Conservation (phyloP, 2,888 invertebrate species). For the Trachelus stipa region DNA sequence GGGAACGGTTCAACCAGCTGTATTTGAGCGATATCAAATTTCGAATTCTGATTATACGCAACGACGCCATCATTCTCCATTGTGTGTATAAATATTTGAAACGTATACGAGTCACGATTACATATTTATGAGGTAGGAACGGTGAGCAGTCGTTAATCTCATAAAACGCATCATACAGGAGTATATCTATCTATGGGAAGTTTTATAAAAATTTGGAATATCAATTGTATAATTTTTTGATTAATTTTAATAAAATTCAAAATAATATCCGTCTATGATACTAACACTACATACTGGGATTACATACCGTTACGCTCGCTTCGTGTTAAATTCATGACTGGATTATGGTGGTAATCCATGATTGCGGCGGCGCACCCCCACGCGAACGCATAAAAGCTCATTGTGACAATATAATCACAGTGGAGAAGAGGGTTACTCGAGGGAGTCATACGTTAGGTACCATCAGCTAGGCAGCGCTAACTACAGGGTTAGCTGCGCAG, state of each 20-base stretch:
- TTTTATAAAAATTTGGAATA: neutral
- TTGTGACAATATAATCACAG: constrained; percentile 44
- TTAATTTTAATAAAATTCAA: neutral
- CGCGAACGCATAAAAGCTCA: constrained; percentile 9
- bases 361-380: neutral
- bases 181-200: neutral
- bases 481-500: constrained; percentile 18
- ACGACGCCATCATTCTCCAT: constrained; percentile 42
- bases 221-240: neutral
- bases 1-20: constrained; percentile 14
- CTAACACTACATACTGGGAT: neutral
- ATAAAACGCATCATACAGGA: neutral
- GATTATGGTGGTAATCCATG: neutral
- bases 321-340: neutral
- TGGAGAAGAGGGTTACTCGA: constrained; percentile 30
- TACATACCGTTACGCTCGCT: neutral
- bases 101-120: neutral
- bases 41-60: constrained; percentile 57
- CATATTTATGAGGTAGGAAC: neutral
- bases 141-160: neutral
- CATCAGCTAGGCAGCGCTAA: constrained; percentile 4
- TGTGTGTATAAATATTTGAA: constrained; percentile 12
- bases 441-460: constrained; percentile 26
- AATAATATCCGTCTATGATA: neutral
- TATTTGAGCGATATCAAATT: constrained; percentile 47